Evolutionary conservation across 2,888 invertebrate species (phyloP).

Genomic region (Archaeoteleia sp.): DNA sequence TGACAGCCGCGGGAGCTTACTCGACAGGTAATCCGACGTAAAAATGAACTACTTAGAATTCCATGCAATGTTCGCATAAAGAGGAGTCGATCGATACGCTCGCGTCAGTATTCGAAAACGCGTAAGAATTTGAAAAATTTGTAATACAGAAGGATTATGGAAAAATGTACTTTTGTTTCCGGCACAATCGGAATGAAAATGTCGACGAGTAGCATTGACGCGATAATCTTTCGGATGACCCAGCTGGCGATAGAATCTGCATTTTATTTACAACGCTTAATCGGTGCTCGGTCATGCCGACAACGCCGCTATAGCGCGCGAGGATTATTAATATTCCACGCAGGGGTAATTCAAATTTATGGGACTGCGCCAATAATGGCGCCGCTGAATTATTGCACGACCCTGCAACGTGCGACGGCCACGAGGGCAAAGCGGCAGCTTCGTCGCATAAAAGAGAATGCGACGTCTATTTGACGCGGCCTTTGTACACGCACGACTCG

Average conservation of each 20-base stretch:
- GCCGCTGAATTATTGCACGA: constrained; percentile 56
- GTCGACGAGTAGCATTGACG: constrained; percentile 28
- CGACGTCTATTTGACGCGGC: constrained; percentile 27
- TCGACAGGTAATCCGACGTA: constrained; percentile 35
- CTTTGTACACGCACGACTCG: constrained; percentile 18
- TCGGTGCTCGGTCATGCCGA: constrained; percentile 49
- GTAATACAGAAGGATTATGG: no score
- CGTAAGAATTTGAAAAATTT: no score
- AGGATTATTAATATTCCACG: constrained; percentile 58
- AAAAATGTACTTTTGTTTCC: no score
- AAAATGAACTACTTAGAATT: no score
- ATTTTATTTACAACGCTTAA: constrained; percentile 53
- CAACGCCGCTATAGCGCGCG: constrained; percentile 37
- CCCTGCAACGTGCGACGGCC: constrained; percentile 38
- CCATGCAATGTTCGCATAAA: no score
- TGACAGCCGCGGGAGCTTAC: constrained; percentile 12
- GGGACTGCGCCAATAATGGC: constrained; percentile 60
- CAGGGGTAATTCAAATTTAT: constrained; percentile 59
- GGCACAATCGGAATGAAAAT: constrained; percentile 21
- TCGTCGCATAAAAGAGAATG: constrained; percentile 28
- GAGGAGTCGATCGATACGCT: no score
- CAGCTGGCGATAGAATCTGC: constrained; percentile 46
- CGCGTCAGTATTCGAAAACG: no score
- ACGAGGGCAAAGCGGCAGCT: constrained; percentile 22
- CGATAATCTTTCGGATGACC: constrained; percentile 20